Percentiles rank a stretch among this genome's conserved stretches.
phyloP scores from a whole-genome alignment of 2,113 vertebrate species.

The Panthera uncia region DNA sequence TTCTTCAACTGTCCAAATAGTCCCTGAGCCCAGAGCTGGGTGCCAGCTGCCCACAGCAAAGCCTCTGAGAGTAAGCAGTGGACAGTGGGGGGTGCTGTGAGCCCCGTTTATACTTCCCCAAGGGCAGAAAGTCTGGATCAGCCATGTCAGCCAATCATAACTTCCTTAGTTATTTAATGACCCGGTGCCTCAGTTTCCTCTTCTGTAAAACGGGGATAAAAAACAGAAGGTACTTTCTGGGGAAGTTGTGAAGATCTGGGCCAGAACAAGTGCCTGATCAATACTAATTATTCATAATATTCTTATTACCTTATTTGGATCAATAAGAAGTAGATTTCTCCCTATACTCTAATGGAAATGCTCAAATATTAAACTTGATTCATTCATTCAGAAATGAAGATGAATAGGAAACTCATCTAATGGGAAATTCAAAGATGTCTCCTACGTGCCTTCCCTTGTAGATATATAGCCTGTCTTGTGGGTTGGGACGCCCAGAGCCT shows the following conservation, averaged over 20 bases:
- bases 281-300: not conserved
- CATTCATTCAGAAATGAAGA: conserved; percentile 15
- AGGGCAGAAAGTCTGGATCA: not conserved
- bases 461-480: not conserved
- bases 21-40: not conserved
- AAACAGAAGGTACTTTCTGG: not conserved
- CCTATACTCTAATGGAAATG: not conserved
- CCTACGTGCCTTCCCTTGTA: not conserved
- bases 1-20: not conserved
- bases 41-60: no score
- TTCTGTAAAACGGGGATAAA: not conserved
- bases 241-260: not conserved
- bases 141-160: not conserved
- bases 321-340: not conserved
- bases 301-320: conserved; percentile 19
- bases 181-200: not conserved
- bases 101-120: not conserved
- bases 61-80: not conserved
- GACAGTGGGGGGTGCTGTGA: not conserved
- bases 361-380: not conserved
- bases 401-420: not conserved
- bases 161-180: conserved; percentile 13
- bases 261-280: not conserved
- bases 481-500: not conserved
- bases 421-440: not conserved